These are phyloP conservation scores for Thamnaconus septentrionalis DNA, from an alignment of 2,113 vertebrate genomes.

Conservation along the genomic window DNA sequence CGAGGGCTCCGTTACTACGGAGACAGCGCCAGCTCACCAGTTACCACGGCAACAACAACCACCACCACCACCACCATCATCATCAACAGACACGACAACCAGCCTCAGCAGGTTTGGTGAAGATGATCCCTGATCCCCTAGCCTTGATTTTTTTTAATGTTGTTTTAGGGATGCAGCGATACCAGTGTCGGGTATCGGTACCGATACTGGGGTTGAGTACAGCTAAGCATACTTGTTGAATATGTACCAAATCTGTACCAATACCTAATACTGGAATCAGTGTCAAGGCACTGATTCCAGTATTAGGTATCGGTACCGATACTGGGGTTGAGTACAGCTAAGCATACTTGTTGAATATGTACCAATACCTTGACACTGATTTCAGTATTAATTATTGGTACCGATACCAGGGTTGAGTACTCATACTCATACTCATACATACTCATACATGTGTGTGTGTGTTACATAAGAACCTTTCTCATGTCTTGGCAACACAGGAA, in stretches of 20 bases:
- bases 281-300: too few relatives aligned
- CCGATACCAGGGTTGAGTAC: too few relatives aligned
- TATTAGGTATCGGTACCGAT: too few relatives aligned
- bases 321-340: too few relatives aligned
- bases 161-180: background rate
- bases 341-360: too few relatives aligned
- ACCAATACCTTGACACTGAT: too few relatives aligned
- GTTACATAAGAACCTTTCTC: constrained; percentile 19
- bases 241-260: background rate
- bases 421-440: too few relatives aligned
- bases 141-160: background rate
- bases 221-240: background rate
- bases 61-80: constrained; percentile 61
- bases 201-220: too few relatives aligned
- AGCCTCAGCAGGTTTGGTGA: constrained; percentile 56
- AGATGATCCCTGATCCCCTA: constrained; percentile 12
- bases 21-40: constrained; percentile 65
- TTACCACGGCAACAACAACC: constrained; percentile 68
- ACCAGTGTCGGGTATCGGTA: too few relatives aligned
- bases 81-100: constrained; percentile 55
- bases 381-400: too few relatives aligned
- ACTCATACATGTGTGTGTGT: too few relatives aligned
- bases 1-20: constrained; percentile 48
- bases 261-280: too few relatives aligned
- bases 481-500: constrained; percentile 47